phyloP scores from a whole-genome alignment of 2,113 vertebrate species.

The Steatornis caripensis region DNA sequence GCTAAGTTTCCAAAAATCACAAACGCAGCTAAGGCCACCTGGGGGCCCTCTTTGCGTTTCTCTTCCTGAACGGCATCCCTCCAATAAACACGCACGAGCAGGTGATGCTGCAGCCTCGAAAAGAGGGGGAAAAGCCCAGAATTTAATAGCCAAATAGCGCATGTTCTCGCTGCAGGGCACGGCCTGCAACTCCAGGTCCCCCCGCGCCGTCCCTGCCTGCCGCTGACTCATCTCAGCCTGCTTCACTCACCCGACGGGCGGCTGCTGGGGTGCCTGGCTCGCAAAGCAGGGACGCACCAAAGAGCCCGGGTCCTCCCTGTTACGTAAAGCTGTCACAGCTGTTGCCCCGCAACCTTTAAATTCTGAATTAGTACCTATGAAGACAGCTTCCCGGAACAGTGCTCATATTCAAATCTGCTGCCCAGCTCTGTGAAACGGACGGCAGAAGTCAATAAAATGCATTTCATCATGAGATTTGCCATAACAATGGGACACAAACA shows the following conservation, averaged over 20 bases:
- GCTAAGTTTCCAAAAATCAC: neutral
- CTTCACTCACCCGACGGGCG: neutral
- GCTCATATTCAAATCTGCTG: neutral
- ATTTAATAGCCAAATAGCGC: neutral
- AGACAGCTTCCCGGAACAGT: neutral
- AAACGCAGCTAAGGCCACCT: neutral
- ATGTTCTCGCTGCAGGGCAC: rapidly evolving
- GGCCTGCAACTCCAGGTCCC: neutral
- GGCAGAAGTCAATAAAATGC: neutral
- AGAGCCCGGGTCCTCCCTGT: neutral
- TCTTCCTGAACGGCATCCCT: neutral
- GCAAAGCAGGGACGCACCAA: neutral
- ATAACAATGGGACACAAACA: neutral
- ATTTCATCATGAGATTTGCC: neutral
- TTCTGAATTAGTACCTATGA: neutral
- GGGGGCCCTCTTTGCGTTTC: neutral
- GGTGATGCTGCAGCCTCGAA: neutral
- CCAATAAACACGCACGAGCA: rapidly evolving
- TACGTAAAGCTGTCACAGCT: neutral
- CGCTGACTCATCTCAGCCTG: neutral
- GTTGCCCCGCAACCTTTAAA: neutral
- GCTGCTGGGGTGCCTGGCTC: neutral
- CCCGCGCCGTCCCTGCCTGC: neutral
- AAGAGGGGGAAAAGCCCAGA: neutral
- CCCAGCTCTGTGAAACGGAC: rapidly evolving